These are phyloP conservation scores for Myoxocephalus aenaeus DNA, from an alignment of 2,797 vertebrate genomes.

Conservation along the genomic window DNA sequence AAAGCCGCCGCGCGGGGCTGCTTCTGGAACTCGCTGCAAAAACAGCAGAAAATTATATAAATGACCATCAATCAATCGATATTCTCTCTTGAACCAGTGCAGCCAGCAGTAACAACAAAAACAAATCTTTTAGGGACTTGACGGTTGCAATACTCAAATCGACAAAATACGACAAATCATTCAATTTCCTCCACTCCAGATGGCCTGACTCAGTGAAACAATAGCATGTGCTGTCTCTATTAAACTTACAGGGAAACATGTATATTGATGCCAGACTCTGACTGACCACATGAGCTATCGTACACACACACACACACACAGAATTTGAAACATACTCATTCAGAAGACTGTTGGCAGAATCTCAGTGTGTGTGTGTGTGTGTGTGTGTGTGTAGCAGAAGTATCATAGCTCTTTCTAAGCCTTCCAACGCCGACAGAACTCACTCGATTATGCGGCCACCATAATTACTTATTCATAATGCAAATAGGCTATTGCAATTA, in stretches of 20 bases:
- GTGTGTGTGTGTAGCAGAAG: not conserved
- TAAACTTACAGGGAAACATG: conserved; percentile 19
- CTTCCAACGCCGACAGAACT: conserved; percentile 17
- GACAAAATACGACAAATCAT: conserved; percentile 32
- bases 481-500: conserved; percentile 61
- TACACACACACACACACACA: too few relatives aligned
- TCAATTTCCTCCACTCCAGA: conserved; percentile 54
- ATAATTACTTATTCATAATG: conserved; percentile 60
- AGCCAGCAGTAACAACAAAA: not conserved
- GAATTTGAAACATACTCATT: too few relatives aligned
- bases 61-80: not conserved
- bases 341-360: too few relatives aligned
- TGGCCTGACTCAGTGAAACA: conserved; percentile 37
- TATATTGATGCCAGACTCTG: conserved; percentile 26
- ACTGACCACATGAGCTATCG: conserved; percentile 9
- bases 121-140: not conserved
- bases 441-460: conserved; percentile 24
- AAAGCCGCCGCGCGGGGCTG: not conserved
- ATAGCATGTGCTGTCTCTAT: conserved; percentile 28
- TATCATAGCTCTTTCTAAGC: conserved; percentile 32
- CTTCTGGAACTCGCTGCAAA: conserved; percentile 46
- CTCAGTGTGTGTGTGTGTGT: not conserved
- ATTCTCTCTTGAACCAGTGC: not conserved
- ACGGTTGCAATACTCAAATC: conserved; percentile 16
- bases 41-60: not conserved